These are phyloP conservation scores for Rhinoptilus africanus DNA, from an alignment of 2,113 vertebrate species.

Conservation along the genomic window DNA sequence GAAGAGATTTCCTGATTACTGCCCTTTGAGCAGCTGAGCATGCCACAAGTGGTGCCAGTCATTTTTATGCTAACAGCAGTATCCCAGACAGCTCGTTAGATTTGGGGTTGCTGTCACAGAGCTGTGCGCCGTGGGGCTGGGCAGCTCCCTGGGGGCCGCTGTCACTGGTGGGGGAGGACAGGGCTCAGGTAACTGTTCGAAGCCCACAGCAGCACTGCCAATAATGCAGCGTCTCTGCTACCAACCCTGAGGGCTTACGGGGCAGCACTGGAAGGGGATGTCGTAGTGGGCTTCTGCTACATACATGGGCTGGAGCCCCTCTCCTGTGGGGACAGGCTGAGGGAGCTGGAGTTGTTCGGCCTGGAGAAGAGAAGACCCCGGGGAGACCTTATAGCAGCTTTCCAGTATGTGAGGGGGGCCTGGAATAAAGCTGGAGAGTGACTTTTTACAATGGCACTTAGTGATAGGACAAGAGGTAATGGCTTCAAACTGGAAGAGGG, in stretches of 20 bases:
- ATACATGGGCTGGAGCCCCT: background rate
- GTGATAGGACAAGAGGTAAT: background rate
- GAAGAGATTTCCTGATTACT: background rate
- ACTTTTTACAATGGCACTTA: background rate
- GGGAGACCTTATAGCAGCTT: background rate
- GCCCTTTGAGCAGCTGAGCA: background rate
- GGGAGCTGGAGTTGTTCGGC: background rate
- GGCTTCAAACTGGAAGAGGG: background rate
- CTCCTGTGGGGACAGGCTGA: background rate
- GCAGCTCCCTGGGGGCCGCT: background rate
- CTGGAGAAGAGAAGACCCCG: background rate
- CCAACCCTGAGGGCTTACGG: background rate
- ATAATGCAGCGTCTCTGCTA: background rate
- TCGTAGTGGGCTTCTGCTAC: rapidly evolving
- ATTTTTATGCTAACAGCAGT: background rate
- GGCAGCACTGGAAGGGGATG: background rate
- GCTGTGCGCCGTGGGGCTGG: rapidly evolving
- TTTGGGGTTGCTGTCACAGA: background rate
- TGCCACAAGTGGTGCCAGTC: background rate
- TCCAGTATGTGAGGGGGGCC: background rate
- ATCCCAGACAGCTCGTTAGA: background rate
- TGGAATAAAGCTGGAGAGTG: background rate
- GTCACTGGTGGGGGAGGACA: background rate
- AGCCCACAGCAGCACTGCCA: background rate
- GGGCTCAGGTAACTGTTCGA: background rate